Conservation (phyloP, 1,140 invertebrate genomes). For the Drosophila bocqueti region DNA sequence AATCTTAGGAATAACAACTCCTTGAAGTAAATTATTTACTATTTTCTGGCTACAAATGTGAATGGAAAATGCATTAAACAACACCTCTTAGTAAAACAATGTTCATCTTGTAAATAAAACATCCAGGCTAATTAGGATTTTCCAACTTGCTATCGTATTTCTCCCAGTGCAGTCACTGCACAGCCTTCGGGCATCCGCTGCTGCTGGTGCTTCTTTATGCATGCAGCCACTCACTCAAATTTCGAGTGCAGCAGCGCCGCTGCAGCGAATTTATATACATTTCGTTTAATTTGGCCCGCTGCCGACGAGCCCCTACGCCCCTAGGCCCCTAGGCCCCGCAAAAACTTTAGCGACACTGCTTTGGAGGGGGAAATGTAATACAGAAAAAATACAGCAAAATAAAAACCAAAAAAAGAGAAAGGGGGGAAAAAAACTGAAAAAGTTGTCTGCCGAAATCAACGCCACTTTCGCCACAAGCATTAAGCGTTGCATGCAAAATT, state of each 20-base stretch:
- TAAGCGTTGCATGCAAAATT: slow-evolving; percentile 83
- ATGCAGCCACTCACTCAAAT: slow-evolving; percentile 79
- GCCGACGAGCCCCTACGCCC: slow-evolving; percentile 27
- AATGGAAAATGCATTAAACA: not conserved
- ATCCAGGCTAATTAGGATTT: not conserved
- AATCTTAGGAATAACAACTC: not conserved
- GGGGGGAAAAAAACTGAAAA: slow-evolving; percentile 23
- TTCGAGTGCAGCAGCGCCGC: slow-evolving; percentile 74
- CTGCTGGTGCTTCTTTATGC: slow-evolving; percentile 63
- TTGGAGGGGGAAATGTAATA: slow-evolving; percentile 31
- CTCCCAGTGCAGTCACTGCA: not conserved
- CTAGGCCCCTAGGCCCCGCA: not conserved
- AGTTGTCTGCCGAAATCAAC: slow-evolving; percentile 81
- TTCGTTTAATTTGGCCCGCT: slow-evolving; percentile 76
- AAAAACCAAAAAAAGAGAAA: not conserved
- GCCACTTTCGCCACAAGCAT: slow-evolving; percentile 81
- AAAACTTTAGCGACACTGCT: slow-evolving; percentile 73
- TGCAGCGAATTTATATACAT: slow-evolving; percentile 81
- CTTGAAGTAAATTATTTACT: not conserved
- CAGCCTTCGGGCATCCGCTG: slow-evolving; percentile 23
- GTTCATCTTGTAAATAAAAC: not conserved
- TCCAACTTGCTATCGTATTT: not conserved
- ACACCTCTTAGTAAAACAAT: not conserved
- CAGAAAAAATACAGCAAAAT: slow-evolving; percentile 23
- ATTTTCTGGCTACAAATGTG: not conserved